A percentile compares a stretch with the other conserved stretches of the same genome.
phyloP scores from a whole-genome alignment of 2,888 invertebrate genomes.

The Dryadula phaetusa region DNA sequence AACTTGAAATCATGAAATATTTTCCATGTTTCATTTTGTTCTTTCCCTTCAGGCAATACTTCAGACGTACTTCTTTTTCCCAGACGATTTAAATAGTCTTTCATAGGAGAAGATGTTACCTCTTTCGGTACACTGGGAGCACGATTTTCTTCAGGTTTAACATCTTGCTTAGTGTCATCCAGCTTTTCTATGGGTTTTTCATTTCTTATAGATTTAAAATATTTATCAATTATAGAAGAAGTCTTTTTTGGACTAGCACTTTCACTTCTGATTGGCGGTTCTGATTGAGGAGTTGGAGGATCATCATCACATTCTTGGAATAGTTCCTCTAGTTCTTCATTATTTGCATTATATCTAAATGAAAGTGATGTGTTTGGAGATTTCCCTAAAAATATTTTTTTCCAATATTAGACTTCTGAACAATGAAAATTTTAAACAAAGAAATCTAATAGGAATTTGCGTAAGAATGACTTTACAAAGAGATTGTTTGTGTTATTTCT shows the following conservation, averaged over 20 bases:
- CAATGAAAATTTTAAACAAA: slow-evolving; percentile 33
- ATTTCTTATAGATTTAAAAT: slow-evolving; percentile 74
- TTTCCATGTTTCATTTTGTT: slow-evolving; percentile 87
- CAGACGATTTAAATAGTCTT: slow-evolving; percentile 83
- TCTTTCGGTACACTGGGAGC: slow-evolving; percentile 62
- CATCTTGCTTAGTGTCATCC: slow-evolving; percentile 62
- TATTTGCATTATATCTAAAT: slow-evolving; percentile 90
- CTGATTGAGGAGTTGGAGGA: slow-evolving; percentile 76
- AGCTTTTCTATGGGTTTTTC: slow-evolving; percentile 64
- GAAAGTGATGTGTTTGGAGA: slow-evolving; percentile 80
- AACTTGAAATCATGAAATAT: slow-evolving; percentile 89
- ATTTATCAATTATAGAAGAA: slow-evolving; percentile 78
- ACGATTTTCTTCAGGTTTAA: slow-evolving; percentile 62
- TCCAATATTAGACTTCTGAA: not conserved
- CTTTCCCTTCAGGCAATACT: slow-evolving; percentile 70
- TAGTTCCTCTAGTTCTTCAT: slow-evolving; percentile 89
- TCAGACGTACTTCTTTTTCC: slow-evolving; percentile 87
- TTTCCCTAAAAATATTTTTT: slow-evolving; percentile 64
- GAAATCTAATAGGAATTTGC: slow-evolving; percentile 22
- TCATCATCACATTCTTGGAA: slow-evolving; percentile 86
- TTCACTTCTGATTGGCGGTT: slow-evolving; percentile 68
- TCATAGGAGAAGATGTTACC: slow-evolving; percentile 80
- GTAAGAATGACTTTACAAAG: slow-evolving; percentile 30
- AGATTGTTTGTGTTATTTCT: slow-evolving; percentile 54
- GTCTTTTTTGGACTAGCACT: slow-evolving; percentile 75